Percentiles rank a stretch among this genome's conserved stretches.
phyloP scores from a whole-genome alignment of 1,140 invertebrate genomes.

The Bombyx mori region ASM3026992v2 NC_085128.1:10781501-10782000 shows the following conservation, averaged over 20 bases:
- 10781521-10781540: constrained; percentile 3
- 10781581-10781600: background rate
- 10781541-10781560: background rate
- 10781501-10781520: constrained; percentile 6
- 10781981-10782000: constrained; percentile 65
- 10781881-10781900: constrained; percentile 27
- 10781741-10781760: too few relatives aligned
- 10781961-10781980: constrained; percentile 67
- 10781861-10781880: constrained; percentile 18
- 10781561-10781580: constrained; percentile 7
- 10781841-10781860: constrained; percentile 44
- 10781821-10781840: constrained; percentile 45
- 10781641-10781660: too few relatives aligned
- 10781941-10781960: constrained; percentile 70
- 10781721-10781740: constrained; percentile 1
- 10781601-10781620: background rate
- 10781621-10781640: constrained; percentile 1
- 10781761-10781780: background rate
- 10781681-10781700: too few relatives aligned
- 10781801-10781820: constrained; percentile 28
- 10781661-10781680: too few relatives aligned
- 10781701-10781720: too few relatives aligned
- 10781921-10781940: constrained; percentile 14
- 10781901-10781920: constrained; percentile 29
- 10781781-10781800: background rate